Base-by-base conservation (phyloP, 1,140 invertebrate genomes). In the Mamestra configurata region DNA sequence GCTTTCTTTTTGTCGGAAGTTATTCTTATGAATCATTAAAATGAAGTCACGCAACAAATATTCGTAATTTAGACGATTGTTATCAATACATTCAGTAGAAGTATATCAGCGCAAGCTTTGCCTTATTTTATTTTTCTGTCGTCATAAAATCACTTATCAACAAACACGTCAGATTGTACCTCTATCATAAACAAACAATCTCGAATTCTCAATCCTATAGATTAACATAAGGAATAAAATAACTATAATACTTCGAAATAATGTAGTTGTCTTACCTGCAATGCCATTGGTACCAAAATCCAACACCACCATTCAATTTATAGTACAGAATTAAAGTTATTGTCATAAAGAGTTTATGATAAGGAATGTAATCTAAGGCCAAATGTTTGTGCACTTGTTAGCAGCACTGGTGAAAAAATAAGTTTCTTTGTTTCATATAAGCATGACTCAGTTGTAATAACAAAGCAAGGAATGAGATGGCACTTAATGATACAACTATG, bases 291-390 rank as follows among this genome's bases (percentile, higher is more conserved):
- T 18, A 76, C 40, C 31, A 35, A 73, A 68, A 68, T 68, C 71
- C 73, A 76, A 76, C 73, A 24, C 73, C 73, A 76, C 73, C 73
- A 59, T 31, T 64, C 27, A 76, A 76, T 64, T 49, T 43, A 27
- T 46, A 53, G 51, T 13, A 40, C 35, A 35, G 43, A 49, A 61
- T 61, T 61, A 61, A 64, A 64, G 20, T 49, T 76, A 31, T 46
- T 49, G 57, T 40, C 18, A 43, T 22, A 57, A 20, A 51, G 8
- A 43, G 31, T 59, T 57, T n/a, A 2, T 57, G 51, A 43, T 73
- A 24, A 57, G 3, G n/a, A 35, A 64, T 40, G 31, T 66, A 24
- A 43, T 49, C 20, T 40, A 64, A 20, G 3, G 35, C 59, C 35
- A 64, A 55, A 24, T 55, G 53, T 55, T 24, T 55, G 53, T 22